phyloP scores from a whole-genome alignment of 2,797 vertebrate genomes.

The Sebastes flavidus region DNA sequence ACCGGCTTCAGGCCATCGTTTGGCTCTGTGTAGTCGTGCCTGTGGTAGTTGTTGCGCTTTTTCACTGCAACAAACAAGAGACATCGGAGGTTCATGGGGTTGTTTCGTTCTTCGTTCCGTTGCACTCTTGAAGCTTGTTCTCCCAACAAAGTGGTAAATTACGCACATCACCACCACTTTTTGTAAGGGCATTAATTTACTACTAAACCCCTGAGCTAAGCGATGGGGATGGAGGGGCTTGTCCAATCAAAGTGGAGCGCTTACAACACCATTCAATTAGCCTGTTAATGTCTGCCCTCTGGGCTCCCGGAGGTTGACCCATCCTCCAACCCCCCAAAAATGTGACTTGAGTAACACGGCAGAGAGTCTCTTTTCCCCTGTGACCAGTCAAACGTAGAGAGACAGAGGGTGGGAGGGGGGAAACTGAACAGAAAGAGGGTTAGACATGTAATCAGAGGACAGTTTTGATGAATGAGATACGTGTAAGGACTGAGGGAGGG shows the following conservation, averaged over 20 bases:
- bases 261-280: slow-evolving; percentile 72
- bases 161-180: slow-evolving; percentile 30
- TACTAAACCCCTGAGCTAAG: slow-evolving; percentile 27
- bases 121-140: neutral
- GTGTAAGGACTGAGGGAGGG: neutral
- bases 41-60: slow-evolving; percentile 95
- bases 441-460: slow-evolving; percentile 1
- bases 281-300: slow-evolving; percentile 62
- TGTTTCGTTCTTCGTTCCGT: neutral
- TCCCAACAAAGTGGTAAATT: slow-evolving; percentile 29
- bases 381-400: slow-evolving; percentile 22
- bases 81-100: neutral
- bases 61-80: slow-evolving; percentile 86
- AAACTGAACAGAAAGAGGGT: neutral
- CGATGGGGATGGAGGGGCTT: slow-evolving; percentile 19
- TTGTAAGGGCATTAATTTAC: slow-evolving; percentile 25
- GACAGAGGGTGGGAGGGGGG: neutral
- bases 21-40: slow-evolving; percentile 96
- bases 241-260: slow-evolving; percentile 53
- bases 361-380: slow-evolving; percentile 12
- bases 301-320: slow-evolving; percentile 36
- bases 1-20: slow-evolving; percentile 92
- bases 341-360: slow-evolving; percentile 42
- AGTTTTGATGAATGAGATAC: slow-evolving; percentile 15
- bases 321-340: neutral